These are phyloP conservation scores for Mylabris phalerata DNA, from an alignment of 1,140 invertebrate genomes.

Conservation along the genomic window DNA sequence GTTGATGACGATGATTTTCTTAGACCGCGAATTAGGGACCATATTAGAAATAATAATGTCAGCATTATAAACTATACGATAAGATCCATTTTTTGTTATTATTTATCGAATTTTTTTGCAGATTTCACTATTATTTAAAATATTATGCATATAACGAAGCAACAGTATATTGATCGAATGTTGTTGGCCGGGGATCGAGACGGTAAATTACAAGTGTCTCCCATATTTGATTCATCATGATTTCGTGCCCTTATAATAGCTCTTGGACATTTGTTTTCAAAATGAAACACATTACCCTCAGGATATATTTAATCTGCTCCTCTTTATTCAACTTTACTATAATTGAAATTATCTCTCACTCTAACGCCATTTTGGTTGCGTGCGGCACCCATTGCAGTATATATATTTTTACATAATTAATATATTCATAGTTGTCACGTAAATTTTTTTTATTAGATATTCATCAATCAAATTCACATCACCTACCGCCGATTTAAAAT, in stretches of 20 bases:
- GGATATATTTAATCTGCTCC: too few relatives aligned
- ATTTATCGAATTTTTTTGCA: neutral
- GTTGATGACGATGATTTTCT: conserved; percentile 22
- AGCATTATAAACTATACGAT: conserved; percentile 37
- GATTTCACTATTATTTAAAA: too few relatives aligned
- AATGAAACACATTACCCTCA: too few relatives aligned
- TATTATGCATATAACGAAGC: conserved; percentile 2
- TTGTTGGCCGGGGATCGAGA: conserved; percentile 9
- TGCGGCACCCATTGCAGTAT: conserved; percentile 13
- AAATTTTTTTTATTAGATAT: too few relatives aligned
- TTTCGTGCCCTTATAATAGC: too few relatives aligned
- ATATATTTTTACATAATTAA: neutral
- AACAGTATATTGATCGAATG: conserved; percentile 22
- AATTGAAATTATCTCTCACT: neutral
- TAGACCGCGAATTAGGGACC: conserved; percentile 41
- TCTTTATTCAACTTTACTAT: too few relatives aligned
- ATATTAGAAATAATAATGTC: conserved; percentile 43
- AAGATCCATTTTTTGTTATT: neutral
- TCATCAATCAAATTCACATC: too few relatives aligned
- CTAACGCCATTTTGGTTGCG: conserved; percentile 14
- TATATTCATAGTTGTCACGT: too few relatives aligned
- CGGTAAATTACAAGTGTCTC: neutral
- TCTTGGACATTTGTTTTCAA: too few relatives aligned
- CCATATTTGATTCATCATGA: too few relatives aligned
- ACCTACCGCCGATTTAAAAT: too few relatives aligned